These are phyloP conservation scores for Hydra vulgaris DNA, from an alignment of 30 jellyfish, hydroid and myxozoan species.

Conservation along the genomic window DNA sequence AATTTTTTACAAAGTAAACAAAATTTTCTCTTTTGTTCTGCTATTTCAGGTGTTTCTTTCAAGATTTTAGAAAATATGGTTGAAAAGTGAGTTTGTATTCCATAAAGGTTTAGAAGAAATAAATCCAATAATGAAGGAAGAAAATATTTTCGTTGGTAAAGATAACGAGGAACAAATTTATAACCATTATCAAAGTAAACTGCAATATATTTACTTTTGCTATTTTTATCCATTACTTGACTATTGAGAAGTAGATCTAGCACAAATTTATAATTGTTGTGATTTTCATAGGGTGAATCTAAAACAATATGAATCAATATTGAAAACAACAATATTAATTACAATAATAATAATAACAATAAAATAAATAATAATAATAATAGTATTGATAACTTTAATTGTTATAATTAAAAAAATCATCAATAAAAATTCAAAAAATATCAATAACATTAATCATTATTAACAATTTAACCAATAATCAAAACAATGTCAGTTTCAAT, in stretches of 20 bases:
- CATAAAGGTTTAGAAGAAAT: slow-evolving; percentile 16
- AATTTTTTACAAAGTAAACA: not conserved
- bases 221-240: no score
- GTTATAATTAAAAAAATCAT: no score
- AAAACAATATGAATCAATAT: no score
- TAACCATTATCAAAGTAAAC: not conserved
- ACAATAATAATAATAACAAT: no score
- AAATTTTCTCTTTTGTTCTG: not conserved
- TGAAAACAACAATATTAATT: not conserved
- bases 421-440: no score
- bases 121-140: slow-evolving; percentile 8
- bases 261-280: not conserved
- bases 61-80: not conserved
- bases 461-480: no score
- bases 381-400: not conserved
- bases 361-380: no score
- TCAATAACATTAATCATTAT: no score
- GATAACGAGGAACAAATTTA: slow-evolving; percentile 8
- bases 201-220: slow-evolving; percentile 14
- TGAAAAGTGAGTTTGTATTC: slow-evolving; percentile 9
- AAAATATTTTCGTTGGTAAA: not conserved
- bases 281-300: not conserved
- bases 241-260: no score
- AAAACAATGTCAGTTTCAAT: no score
- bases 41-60: not conserved